Conservation (phyloP, 2,113 vertebrate species). For the Neotoma lepida region DNA sequence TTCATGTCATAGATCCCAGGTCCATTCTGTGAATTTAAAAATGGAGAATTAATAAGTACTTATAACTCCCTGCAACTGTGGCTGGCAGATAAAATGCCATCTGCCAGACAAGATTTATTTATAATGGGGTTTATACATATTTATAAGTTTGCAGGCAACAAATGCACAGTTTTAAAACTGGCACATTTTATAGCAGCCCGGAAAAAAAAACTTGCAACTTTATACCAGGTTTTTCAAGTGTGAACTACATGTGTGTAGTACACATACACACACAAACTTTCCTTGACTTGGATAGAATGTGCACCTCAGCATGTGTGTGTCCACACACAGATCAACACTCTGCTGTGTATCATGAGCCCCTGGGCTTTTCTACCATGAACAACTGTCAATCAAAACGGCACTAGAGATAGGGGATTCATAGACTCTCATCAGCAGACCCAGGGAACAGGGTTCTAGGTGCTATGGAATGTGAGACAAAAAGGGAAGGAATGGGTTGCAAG, state of each 20-base stretch:
- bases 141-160: conserved; percentile 76
- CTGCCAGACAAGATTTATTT: conserved; percentile 72
- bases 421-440: background rate
- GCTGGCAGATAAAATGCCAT: conserved; percentile 72
- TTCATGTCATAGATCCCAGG: background rate
- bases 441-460: background rate
- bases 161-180: conserved; percentile 73
- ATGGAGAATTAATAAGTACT: conserved; percentile 62
- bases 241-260: conserved; percentile 31
- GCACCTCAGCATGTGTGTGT: background rate
- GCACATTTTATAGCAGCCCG: conserved; percentile 65
- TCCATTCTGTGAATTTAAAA: conserved; percentile 33
- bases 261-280: background rate
- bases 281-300: too few species aligned
- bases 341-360: background rate
- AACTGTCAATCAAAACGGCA: background rate
- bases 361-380: background rate
- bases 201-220: conserved; percentile 71
- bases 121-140: conserved; percentile 76
- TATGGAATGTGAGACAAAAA: background rate
- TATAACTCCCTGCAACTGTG: conserved; percentile 24
- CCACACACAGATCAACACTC: too few species aligned
- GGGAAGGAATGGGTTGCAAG: background rate
- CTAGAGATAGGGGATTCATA: background rate
- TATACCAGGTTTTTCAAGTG: conserved; percentile 46